phyloP scores from a whole-genome alignment of 2,888 invertebrate species.

The Metalampra italica region DNA sequence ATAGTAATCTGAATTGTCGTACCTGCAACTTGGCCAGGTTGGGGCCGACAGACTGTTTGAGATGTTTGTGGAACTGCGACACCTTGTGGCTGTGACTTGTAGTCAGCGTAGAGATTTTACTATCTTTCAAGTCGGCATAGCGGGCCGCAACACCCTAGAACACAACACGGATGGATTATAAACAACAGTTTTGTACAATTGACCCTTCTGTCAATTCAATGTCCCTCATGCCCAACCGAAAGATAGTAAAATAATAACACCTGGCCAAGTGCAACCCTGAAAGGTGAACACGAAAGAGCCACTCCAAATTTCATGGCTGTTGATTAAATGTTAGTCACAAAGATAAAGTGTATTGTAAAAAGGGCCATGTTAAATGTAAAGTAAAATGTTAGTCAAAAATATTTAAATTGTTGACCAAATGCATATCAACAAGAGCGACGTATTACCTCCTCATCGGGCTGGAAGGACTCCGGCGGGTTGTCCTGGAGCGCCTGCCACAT shows the following conservation, averaged over 20 bases:
- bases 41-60: conserved; percentile 91
- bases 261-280: conserved; percentile 64
- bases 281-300: conserved; percentile 39
- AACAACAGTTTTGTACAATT: conserved; percentile 16
- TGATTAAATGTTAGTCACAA: conserved; percentile 1
- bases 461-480: conserved; percentile 83
- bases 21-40: conserved; percentile 94
- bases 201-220: conserved; percentile 38
- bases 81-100: conserved; percentile 94
- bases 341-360: conserved; percentile 16
- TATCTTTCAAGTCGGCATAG: conserved; percentile 93
- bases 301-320: conserved; percentile 22
- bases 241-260: conserved; percentile 80
- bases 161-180: conserved; percentile 36
- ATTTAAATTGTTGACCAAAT: background rate
- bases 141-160: conserved; percentile 83
- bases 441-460: conserved; percentile 82
- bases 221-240: conserved; percentile 62
- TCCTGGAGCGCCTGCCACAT: conserved; percentile 94
- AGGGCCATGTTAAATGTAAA: background rate
- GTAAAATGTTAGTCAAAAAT: background rate
- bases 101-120: conserved; percentile 91
- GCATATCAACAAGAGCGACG: background rate
- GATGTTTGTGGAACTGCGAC: conserved; percentile 95
- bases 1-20: conserved; percentile 54